Evolutionary conservation across 2,797 vertebrate species (phyloP).

Genomic region (Enteromius treurensis): DNA sequence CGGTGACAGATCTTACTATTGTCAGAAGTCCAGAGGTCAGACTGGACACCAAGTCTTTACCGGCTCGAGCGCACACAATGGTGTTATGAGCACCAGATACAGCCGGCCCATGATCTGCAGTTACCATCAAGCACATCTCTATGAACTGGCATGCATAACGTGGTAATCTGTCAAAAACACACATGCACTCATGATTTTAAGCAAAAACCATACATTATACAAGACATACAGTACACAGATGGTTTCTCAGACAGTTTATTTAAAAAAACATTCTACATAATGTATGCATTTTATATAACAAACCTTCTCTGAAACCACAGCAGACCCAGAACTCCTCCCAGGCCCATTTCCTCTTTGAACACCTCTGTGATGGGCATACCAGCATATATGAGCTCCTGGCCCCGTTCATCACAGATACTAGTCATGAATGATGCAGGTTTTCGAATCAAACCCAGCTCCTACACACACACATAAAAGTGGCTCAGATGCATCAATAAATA

Average conservation of each 20-base stretch:
- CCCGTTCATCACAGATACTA: slow-evolving; percentile 96
- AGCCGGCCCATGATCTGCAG: slow-evolving; percentile 93
- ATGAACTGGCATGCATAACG: slow-evolving; percentile 96
- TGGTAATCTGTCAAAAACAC: slow-evolving; percentile 81
- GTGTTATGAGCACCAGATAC: slow-evolving; percentile 98
- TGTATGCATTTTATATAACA: background rate
- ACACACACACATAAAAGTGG: background rate
- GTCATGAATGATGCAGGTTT: slow-evolving; percentile 99
- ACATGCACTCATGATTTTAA: background rate
- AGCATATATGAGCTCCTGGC: slow-evolving; percentile 96
- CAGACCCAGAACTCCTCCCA: slow-evolving; percentile 93
- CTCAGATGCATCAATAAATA: background rate
- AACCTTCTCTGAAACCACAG: slow-evolving; percentile 98
- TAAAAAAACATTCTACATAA: background rate
- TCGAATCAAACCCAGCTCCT: slow-evolving; percentile 94
- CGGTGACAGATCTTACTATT: slow-evolving; percentile 81
- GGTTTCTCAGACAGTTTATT: background rate
- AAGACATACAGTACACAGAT: background rate
- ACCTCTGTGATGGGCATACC: slow-evolving; percentile 99
- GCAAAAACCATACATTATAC: background rate
- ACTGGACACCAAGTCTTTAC: slow-evolving; percentile 96
- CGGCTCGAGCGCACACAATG: slow-evolving; percentile 95
- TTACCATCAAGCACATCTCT: slow-evolving; percentile 99
- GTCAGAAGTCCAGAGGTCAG: slow-evolving; percentile 98
- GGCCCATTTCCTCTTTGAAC: slow-evolving; percentile 96